phyloP scores from a whole-genome alignment of 2,888 invertebrate genomes.

The Lymantria monacha region DNA sequence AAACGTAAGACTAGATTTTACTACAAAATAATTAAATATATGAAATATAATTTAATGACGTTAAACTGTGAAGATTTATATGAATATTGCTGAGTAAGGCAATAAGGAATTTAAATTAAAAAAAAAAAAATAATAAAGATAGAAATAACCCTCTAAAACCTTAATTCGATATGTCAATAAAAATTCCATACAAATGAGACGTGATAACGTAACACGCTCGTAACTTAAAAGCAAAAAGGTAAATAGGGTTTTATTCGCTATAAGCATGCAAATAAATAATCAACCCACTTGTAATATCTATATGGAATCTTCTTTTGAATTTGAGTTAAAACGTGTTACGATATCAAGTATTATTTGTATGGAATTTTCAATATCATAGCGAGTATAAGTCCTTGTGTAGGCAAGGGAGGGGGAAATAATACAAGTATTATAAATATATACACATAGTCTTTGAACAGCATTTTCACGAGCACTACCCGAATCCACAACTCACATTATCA shows the following conservation, averaged over 20 bases:
- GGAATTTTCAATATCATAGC: too few relatives aligned
- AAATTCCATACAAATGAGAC: too few relatives aligned
- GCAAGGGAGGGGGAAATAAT: slow-evolving; percentile 36
- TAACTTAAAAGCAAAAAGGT: too few relatives aligned
- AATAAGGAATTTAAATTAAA: slow-evolving; percentile 48
- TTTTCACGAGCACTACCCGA: slow-evolving; percentile 28
- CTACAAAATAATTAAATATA: slow-evolving; percentile 68
- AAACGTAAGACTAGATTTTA: slow-evolving; percentile 80
- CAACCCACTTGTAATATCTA: too few relatives aligned
- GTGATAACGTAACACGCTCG: too few relatives aligned
- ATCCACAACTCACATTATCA: slow-evolving; percentile 29
- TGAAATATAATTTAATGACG: slow-evolving; percentile 54
- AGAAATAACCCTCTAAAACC: slow-evolving; percentile 35
- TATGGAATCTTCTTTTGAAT: too few relatives aligned
- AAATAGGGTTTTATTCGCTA: too few relatives aligned
- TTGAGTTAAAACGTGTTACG: too few relatives aligned
- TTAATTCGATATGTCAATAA: too few relatives aligned
- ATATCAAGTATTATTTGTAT: too few relatives aligned
- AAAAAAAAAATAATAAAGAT: slow-evolving; percentile 38
- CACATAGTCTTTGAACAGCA: slow-evolving; percentile 52
- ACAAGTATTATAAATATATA: slow-evolving; percentile 35
- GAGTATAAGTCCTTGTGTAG: slow-evolving; percentile 15
- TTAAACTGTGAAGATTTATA: slow-evolving; percentile 39
- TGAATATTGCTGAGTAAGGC: slow-evolving; percentile 46
- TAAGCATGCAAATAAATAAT: too few relatives aligned